A percentile compares a stretch with the other conserved stretches of the same genome.
These are phyloP conservation scores for Drosophila testacea DNA, from an alignment of 2,888 invertebrate species.

Conservation along the genomic window DNA sequence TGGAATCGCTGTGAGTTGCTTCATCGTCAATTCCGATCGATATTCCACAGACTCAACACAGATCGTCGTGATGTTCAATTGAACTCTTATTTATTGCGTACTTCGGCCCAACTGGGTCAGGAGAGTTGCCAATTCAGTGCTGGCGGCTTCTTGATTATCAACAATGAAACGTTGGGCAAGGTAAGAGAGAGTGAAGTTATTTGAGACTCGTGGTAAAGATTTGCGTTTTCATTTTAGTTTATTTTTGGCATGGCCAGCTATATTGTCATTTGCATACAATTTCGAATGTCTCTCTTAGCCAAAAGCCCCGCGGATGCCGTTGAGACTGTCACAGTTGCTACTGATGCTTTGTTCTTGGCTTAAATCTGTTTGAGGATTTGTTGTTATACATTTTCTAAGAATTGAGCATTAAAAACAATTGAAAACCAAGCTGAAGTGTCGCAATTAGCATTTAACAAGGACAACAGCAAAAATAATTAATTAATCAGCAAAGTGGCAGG, in stretches of 20 bases:
- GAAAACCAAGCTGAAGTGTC: conserved; percentile 3
- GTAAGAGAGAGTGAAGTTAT: conserved; percentile 35
- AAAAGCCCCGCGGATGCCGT: conserved; percentile 14
- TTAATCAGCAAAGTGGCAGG: conserved; percentile 9
- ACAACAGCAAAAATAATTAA: conserved; percentile 15
- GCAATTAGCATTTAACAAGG: conserved; percentile 33
- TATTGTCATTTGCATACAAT: conserved; percentile 80
- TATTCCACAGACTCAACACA: conserved; percentile 42
- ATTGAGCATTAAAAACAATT: conserved; percentile 22
- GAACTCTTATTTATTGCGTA: conserved; percentile 47
- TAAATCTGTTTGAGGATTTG: conserved; percentile 24
- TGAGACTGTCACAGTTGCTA: conserved; percentile 3
- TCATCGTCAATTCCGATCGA: conserved; percentile 48
- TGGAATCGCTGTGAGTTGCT: conserved; percentile 65
- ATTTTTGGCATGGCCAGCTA: conserved; percentile 71
- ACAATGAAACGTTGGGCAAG: conserved; percentile 70
- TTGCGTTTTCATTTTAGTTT: conserved; percentile 57
- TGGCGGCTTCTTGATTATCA: conserved; percentile 67
- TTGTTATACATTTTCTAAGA: conserved; percentile 8
- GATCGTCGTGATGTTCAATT: conserved; percentile 59
- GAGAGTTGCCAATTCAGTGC: conserved; percentile 70
- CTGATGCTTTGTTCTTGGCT: not conserved
- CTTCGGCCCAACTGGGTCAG: conserved; percentile 70
- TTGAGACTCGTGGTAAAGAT: not conserved
- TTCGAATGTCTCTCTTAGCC: conserved; percentile 60